Base-by-base conservation (phyloP, 1,140 invertebrate species). In the Teleopsis dalmanni region DNA sequence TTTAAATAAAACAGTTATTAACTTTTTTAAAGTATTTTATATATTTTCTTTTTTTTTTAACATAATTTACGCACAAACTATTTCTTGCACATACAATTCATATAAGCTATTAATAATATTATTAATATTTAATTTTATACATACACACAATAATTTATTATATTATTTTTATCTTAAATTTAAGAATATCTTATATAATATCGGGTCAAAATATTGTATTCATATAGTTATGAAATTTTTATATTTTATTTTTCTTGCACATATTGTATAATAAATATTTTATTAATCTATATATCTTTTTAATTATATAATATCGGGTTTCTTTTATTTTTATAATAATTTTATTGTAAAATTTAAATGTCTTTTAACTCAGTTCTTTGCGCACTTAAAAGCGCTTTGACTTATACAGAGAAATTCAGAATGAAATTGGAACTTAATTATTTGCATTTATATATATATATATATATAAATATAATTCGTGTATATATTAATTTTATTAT, bases 161-260 rank as follows among this genome's bases (percentile, higher is more conserved):
- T n/a, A n/a, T n/a, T n/a, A n/a, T n/a, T n/a, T n/a, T n/a, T n/a
- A n/a, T n/a, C n/a, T n/a, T n/a, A n/a, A n/a, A n/a, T n/a, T n/a
- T n/a, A n/a, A n/a, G n/a, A n/a, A n/a, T n/a, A n/a, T n/a, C n/a
- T n/a, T n/a, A n/a, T n/a, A n/a, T n/a, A n/a, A n/a, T n/a, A n/a
- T n/a, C n/a, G n/a, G n/a, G 41, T 29, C 41, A 43, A 29, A 29
- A 4, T 29, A 43, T 29, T 31, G 27, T 31, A 43, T 31, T 43
- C 21, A 27, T 22, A 26, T 42, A 42, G 40, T 25, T 42, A 10
- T 11, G 22, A 13, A 11, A 37, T 5, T 40, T 25, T 43, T 11
- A 29, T 42, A 42, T 27, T 14, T 16, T 18, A 43, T 31, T 19
- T 29, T 43, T 31, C 19, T 25, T 4, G 3, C 16, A 23, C 11